These are phyloP conservation scores for Echinometra lucunter DNA, from an alignment of 53 echinoderm and acorn worm genomes.

Conservation along the genomic window DNA sequence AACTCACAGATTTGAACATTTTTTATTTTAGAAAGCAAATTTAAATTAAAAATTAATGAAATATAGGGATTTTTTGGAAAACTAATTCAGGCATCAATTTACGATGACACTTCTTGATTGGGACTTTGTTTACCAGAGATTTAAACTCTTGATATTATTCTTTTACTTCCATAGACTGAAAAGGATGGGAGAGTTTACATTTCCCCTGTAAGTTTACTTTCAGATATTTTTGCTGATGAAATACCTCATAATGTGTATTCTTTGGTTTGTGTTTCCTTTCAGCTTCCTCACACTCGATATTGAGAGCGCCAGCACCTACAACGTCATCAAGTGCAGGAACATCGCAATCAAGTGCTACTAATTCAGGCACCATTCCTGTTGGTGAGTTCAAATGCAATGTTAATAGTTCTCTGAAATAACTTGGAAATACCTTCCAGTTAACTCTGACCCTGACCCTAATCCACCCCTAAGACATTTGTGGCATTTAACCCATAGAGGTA, in stretches of 20 bases:
- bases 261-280: neutral
- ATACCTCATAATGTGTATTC: neutral
- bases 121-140: too few relatives aligned
- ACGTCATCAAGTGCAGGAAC: constrained; percentile 8
- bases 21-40: too few relatives aligned
- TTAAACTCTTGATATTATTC: too few relatives aligned
- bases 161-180: neutral
- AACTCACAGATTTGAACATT: too few relatives aligned
- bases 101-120: too few relatives aligned
- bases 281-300: neutral
- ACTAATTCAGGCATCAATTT: too few relatives aligned
- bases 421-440: too few relatives aligned
- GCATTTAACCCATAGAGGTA: too few relatives aligned
- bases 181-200: neutral
- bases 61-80: too few relatives aligned
- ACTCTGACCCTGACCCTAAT: too few relatives aligned
- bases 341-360: constrained; percentile 27
- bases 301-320: constrained; percentile 48
- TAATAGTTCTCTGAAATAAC: neutral
- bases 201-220: neutral
- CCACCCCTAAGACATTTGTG: too few relatives aligned
- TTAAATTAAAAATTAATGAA: too few relatives aligned
- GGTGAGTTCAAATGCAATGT: constrained; percentile 74
- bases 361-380: constrained; percentile 81
- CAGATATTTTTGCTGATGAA: neutral